Evolutionary conservation across 2,888 invertebrate genomes (phyloP), one percentile per base, ranked within the genome.

Genomic region (Hypselothyrea guttata): DNA sequence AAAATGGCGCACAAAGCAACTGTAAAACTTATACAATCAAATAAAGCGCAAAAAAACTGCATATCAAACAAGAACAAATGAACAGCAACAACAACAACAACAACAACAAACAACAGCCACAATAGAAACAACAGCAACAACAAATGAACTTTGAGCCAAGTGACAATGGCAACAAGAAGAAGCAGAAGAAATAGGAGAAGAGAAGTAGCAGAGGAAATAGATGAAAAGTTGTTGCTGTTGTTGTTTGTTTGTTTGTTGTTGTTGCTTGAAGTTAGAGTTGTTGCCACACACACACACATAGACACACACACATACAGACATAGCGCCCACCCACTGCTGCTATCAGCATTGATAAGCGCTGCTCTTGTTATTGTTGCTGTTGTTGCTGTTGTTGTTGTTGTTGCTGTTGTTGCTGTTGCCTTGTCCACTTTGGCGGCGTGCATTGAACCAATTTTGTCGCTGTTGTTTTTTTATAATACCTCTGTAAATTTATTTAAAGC

Each of bases 401-500:
- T n/a, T n/a, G n/a, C n/a, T n/a, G n/a, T n/a, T n/a, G n/a, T n/a
- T n/a, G n/a, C n/a, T 45, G 7, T 15, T 15, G 13, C 51, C 34
- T 40, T 46, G 52, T 63, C 58, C 61, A 64, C 74, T 64, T 56
- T 51, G 61, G 79, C 67, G 81, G 75, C 81, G 81, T 81, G 76
- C 81, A 85, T 85, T 81, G 81, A 81, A 81, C 81, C 71, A 81
- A 85, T 84, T 84, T 64, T 65, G 42, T 52, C 57, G 52, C 41
- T 60, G 60, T 64, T 62, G 55, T 68, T 63, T 59, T 73, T 77
- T 77, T 82, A 84, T 78, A 84, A 82, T 84, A 71, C 85, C 75
- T 75, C 71, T 74, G 59, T 82, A 67, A 84, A 79, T 81, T 85
- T 81, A 81, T 85, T 81, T 79, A 85, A 81, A 85, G 81, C 86